phyloP scores from a whole-genome alignment of 2,113 vertebrate species.

The Dermatemys mawii region DNA sequence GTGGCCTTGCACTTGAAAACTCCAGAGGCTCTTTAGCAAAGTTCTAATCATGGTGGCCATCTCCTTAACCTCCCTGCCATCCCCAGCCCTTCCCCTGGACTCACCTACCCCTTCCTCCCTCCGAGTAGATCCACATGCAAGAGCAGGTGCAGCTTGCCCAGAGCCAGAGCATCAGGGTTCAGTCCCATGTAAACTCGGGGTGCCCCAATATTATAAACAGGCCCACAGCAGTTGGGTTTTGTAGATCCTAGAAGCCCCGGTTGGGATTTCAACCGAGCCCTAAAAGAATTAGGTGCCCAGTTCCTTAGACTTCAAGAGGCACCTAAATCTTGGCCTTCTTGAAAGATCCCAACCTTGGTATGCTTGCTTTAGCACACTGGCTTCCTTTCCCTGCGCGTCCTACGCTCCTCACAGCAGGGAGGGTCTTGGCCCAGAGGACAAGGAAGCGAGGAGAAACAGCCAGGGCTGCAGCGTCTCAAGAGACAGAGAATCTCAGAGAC shows the following conservation, averaged over 20 bases:
- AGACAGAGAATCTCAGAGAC: not conserved
- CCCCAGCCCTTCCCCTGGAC: not conserved
- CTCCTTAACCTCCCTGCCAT: not conserved
- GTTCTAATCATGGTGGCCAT: not conserved
- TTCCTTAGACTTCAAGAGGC: not conserved
- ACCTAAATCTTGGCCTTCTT: not conserved
- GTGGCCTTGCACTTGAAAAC: not conserved
- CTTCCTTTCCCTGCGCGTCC: not conserved
- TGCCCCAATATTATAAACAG: not conserved
- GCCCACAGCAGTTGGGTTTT: not conserved
- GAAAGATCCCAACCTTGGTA: not conserved
- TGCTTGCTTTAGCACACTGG: not conserved
- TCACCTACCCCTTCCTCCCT: not conserved
- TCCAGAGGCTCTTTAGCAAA: not conserved
- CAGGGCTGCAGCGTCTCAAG: not conserved
- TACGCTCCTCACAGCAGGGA: not conserved
- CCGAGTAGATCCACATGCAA: not conserved
- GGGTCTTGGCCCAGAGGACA: not conserved
- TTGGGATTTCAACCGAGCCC: not conserved
- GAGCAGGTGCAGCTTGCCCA: not conserved
- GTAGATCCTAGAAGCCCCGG: not conserved
- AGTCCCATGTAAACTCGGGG: not conserved
- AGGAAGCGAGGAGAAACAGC: not conserved
- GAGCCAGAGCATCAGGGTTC: not conserved
- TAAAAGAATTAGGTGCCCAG: not conserved